Conservation (phyloP, 2,113 vertebrate species). For the Oriolus oriolus region DNA sequence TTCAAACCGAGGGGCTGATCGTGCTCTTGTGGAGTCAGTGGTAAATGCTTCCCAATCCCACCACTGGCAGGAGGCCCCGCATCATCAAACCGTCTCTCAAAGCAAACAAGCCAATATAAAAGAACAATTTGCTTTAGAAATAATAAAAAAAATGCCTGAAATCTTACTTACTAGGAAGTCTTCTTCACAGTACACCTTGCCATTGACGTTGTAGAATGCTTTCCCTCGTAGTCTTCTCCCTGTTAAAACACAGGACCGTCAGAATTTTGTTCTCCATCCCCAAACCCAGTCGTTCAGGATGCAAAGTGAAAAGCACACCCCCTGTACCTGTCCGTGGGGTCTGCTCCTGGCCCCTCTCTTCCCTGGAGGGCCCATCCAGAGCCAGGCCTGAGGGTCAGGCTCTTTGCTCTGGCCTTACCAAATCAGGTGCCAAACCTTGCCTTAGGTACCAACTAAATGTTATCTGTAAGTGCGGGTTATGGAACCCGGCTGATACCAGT, state of each 20-base stretch:
- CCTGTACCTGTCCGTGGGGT: not conserved
- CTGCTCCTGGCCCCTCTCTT: not conserved
- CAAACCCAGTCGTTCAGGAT: not conserved
- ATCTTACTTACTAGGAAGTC: constrained; percentile 92
- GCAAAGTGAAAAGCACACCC: not conserved
- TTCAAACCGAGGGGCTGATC: not conserved
- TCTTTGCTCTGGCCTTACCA: not conserved
- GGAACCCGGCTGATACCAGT: not conserved
- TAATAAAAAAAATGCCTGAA: not conserved
- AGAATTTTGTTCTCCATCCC: not conserved
- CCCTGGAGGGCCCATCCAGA: not conserved
- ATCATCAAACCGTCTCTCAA: not conserved
- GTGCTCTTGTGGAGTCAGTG: not conserved
- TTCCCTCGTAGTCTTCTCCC: constrained; percentile 94
- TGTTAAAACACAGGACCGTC: constrained; percentile 39
- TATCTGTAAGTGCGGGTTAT: not conserved
- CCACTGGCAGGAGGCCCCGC: not conserved
- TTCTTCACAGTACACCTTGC: constrained; percentile 97
- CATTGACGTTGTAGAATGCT: constrained; percentile 96
- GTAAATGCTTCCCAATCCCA: not conserved
- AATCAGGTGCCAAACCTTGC: not conserved
- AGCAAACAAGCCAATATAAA: not conserved
- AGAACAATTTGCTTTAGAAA: not conserved
- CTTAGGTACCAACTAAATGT: not conserved
- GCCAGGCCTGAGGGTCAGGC: not conserved